These are phyloP conservation scores for Periophthalmus magnuspinnatus DNA, from an alignment of 2,797 vertebrate genomes.

Conservation along the genomic window DNA sequence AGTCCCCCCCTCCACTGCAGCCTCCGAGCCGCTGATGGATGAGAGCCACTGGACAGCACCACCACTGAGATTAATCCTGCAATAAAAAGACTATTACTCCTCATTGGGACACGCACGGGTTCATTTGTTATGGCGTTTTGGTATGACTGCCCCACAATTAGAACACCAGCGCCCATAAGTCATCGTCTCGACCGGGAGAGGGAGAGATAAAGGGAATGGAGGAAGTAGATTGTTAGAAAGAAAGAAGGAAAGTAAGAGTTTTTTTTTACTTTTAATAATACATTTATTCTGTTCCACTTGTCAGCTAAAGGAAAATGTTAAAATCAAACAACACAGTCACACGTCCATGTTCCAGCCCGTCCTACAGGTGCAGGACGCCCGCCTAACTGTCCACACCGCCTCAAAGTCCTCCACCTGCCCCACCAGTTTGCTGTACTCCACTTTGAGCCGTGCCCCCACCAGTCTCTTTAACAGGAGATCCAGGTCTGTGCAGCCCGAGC, in stretches of 20 bases:
- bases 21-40: conserved; percentile 52
- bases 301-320: too few relatives aligned
- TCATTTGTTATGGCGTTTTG: conserved; percentile 43
- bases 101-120: conserved; percentile 47
- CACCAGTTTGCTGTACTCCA: too few relatives aligned
- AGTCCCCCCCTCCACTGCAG: conserved; percentile 14
- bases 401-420: too few relatives aligned
- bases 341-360: too few relatives aligned
- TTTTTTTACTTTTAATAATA: too few relatives aligned
- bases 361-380: too few relatives aligned
- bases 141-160: conserved; percentile 41
- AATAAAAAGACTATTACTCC: conserved; percentile 65
- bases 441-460: too few relatives aligned
- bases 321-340: too few relatives aligned
- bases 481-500: too few relatives aligned
- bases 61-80: conserved; percentile 62
- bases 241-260: not conserved
- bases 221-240: conserved; percentile 18
- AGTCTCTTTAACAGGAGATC: too few relatives aligned
- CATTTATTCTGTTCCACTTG: too few relatives aligned
- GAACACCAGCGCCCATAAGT: conserved; percentile 32
- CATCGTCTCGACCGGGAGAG: conserved; percentile 34
- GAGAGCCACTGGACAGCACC: conserved; percentile 49
- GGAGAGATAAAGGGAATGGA: conserved; percentile 1
- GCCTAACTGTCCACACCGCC: too few relatives aligned